phyloP scores from a whole-genome alignment of 1,140 invertebrate species.

The Drosophila repletoides region DNA sequence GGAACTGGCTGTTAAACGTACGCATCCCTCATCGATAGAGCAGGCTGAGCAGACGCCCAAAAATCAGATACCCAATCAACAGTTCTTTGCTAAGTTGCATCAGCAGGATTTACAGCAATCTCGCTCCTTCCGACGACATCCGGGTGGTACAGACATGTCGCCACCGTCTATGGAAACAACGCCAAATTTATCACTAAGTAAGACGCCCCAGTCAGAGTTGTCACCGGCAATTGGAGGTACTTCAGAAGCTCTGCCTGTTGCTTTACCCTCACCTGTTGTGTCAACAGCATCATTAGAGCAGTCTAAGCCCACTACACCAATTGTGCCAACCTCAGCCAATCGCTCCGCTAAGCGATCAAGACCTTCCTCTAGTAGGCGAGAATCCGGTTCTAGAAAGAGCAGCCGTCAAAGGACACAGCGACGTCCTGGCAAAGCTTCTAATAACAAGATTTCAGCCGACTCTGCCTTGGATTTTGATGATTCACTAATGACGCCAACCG shows the following conservation, averaged over 20 bases:
- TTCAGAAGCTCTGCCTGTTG: background rate
- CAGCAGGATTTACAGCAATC: conserved; percentile 75
- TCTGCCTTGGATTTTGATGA: conserved; percentile 43
- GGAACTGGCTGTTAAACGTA: conserved; percentile 91
- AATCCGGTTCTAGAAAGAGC: conserved; percentile 66
- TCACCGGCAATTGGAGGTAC: background rate
- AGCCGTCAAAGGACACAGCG: conserved; percentile 72
- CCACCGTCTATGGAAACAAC: conserved; percentile 19
- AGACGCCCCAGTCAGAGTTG: too few species aligned
- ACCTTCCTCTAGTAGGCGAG: conserved; percentile 48
- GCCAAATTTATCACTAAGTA: conserved; percentile 31
- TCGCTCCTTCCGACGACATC: conserved; percentile 50
- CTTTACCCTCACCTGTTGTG: background rate
- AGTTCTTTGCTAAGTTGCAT: conserved; percentile 80
- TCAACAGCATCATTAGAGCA: background rate
- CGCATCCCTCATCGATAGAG: conserved; percentile 84
- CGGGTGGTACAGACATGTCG: conserved; percentile 19
- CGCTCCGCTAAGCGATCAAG: conserved; percentile 53
- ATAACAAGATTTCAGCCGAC: conserved; percentile 4
- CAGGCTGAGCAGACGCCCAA: conserved; percentile 83
- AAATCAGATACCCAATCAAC: conserved; percentile 82
- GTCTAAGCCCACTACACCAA: background rate
- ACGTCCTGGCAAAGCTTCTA: conserved; percentile 21
- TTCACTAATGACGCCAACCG: conserved; percentile 48
- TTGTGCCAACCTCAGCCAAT: background rate